Evolutionary conservation across 1,140 invertebrate genomes (phyloP).

Genomic region (Homalodisca vitripennis): DNA sequence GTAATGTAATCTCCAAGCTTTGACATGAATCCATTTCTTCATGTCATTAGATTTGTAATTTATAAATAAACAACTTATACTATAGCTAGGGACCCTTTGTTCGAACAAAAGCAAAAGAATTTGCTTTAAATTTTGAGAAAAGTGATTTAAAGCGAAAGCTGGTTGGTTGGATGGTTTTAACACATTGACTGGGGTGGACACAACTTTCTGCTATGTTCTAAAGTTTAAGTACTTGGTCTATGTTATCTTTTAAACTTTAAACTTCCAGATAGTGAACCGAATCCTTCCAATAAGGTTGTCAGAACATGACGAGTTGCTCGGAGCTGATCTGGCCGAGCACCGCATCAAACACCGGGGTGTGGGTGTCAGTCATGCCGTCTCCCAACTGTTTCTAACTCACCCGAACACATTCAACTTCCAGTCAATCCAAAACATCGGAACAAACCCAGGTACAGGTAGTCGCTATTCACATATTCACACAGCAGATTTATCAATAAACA

Average conservation of each 20-base stretch:
- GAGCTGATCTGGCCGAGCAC: constrained; percentile 87
- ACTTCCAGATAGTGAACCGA: constrained; percentile 64
- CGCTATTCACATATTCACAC: not conserved
- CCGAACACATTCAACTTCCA: constrained; percentile 50
- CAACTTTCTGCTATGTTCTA: not conserved
- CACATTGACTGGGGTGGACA: too few species aligned
- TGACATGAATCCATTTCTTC: too few species aligned
- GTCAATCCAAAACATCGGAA: constrained; percentile 52
- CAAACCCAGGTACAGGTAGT: constrained; percentile 54
- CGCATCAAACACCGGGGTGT: constrained; percentile 57
- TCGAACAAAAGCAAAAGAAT: not conserved
- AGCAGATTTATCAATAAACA: not conserved
- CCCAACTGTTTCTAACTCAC: constrained; percentile 48
- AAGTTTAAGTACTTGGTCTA: not conserved
- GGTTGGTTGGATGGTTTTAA: not conserved
- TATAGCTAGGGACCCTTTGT: not conserved
- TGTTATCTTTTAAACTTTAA: constrained; percentile 23
- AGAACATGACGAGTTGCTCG: constrained; percentile 77
- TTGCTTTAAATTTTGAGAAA: not conserved
- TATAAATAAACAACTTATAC: too few species aligned
- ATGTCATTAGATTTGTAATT: too few species aligned
- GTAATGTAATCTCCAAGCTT: not conserved
- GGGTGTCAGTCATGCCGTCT: constrained; percentile 61
- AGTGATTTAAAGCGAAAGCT: not conserved
- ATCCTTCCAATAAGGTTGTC: constrained; percentile 81